These are phyloP conservation scores for Xiphorhynchus erythropygius DNA, from an alignment of 2,797 vertebrate genomes.

Conservation along the genomic window DNA sequence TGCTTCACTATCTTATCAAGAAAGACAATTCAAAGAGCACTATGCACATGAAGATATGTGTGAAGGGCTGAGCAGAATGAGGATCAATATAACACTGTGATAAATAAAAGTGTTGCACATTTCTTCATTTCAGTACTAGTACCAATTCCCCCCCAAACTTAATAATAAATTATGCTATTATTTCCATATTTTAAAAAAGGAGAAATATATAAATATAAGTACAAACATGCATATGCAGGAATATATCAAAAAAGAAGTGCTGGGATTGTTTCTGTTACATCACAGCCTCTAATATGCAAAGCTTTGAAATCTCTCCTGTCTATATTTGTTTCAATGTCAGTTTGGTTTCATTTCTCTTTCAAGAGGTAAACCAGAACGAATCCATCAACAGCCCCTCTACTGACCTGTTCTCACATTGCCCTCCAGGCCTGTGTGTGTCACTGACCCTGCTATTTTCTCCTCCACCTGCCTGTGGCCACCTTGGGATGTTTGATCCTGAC, in stretches of 20 bases:
- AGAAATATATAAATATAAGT: not conserved
- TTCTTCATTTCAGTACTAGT: not conserved
- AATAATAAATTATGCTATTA: not conserved
- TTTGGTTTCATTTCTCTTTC: not conserved
- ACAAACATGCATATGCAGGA: not conserved
- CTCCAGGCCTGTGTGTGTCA: slow-evolving; percentile 26
- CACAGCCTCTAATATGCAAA: not conserved
- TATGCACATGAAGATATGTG: not conserved
- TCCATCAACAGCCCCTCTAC: not conserved
- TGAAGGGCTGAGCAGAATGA: not conserved
- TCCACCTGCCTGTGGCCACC: slow-evolving; percentile 40
- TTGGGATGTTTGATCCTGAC: slow-evolving; percentile 55
- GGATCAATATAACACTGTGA: not conserved
- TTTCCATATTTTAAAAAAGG: not conserved
- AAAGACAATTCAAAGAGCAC: not conserved
- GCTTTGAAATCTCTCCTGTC: not conserved
- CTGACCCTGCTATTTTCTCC: slow-evolving; percentile 6
- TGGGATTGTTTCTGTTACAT: not conserved
- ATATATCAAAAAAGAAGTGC: not conserved
- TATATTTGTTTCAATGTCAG: not conserved
- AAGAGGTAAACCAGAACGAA: not conserved
- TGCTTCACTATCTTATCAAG: not conserved
- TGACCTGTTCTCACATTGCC: slow-evolving; percentile 19
- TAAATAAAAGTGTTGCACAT: not conserved
- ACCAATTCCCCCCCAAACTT: not conserved